These are phyloP conservation scores for Corvus hawaiiensis DNA, from an alignment of 2,113 vertebrate genomes.

Conservation along the genomic window DNA sequence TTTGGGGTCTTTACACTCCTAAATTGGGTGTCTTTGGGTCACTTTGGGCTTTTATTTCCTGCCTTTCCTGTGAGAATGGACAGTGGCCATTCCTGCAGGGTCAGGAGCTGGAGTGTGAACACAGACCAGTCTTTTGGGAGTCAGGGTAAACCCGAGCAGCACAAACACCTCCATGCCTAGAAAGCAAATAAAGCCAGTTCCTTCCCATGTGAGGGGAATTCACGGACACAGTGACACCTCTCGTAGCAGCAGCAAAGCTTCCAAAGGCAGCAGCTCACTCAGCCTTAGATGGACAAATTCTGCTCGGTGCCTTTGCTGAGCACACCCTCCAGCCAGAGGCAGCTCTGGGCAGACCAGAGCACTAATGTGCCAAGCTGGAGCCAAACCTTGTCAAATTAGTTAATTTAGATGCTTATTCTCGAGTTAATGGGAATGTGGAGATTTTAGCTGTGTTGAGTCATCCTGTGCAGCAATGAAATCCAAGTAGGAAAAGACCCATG, in stretches of 20 bases:
- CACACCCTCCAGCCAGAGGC: background rate
- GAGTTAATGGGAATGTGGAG: background rate
- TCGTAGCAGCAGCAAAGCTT: background rate
- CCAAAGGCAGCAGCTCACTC: background rate
- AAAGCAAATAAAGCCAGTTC: background rate
- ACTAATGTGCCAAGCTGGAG: background rate
- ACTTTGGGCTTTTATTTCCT: background rate
- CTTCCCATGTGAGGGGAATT: background rate
- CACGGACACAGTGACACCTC: fast-evolving
- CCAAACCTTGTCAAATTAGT: background rate
- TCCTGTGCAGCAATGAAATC: background rate
- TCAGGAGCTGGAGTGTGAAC: background rate
- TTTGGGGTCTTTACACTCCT: background rate
- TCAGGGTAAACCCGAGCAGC: background rate
- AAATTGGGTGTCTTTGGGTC: background rate
- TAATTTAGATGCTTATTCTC: background rate
- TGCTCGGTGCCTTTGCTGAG: background rate
- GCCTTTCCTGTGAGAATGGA: background rate
- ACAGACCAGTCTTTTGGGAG: background rate
- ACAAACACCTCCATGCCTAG: background rate
- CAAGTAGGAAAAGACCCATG: background rate
- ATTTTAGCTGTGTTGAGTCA: background rate
- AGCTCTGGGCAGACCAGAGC: background rate
- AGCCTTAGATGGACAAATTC: background rate
- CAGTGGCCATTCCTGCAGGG: background rate